Evolutionary conservation across 2,888 invertebrate genomes (phyloP), one percentile per base, ranked within the genome.

Genomic region (Dryomyza anilis): DNA sequence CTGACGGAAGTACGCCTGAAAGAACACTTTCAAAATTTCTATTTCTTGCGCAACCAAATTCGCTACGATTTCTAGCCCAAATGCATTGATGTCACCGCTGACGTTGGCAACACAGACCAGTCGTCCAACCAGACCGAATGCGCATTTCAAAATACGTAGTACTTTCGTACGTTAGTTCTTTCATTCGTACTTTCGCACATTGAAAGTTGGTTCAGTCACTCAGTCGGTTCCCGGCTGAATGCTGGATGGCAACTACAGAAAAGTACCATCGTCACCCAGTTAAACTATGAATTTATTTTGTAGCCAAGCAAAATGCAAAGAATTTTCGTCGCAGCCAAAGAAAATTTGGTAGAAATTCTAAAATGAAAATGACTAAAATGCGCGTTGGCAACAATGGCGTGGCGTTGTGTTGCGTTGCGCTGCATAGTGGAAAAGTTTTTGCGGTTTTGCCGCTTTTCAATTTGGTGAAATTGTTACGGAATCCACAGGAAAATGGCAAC

Each of bases 371-470:
- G 43, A 43, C n/a, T 16, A 33, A n/a, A n/a, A n/a, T n/a, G n/a
- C n/a, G n/a, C n/a, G n/a, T n/a, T n/a, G n/a, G n/a, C n/a, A n/a
- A n/a, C n/a, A n/a, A n/a, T n/a, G n/a, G n/a, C n/a, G n/a, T n/a
- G n/a, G n/a, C n/a, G n/a, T n/a, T n/a, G n/a, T n/a, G n/a, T n/a
- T n/a, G n/a, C n/a, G n/a, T n/a, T n/a, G n/a, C n/a, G n/a, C n/a
- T n/a, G n/a, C n/a, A n/a, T n/a, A n/a, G n/a, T n/a, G n/a, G 58
- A 45, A 27, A 58, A 58, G 45, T 58, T 58, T 58, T 43, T 58
- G 58, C 36, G 58, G 58, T 46, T 58, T 58, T 25, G 45, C 46
- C n/a, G n/a, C 45, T 58, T 58, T 46, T 58, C 58, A 58, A 58
- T 58, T 58, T 45, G 27, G n/a, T 19, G 55, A 45, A 45, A 58